Percentiles rank a stretch among this genome's conserved stretches.
Conservation (phyloP, 2,888 invertebrate species). For the Ophioninae sp. region DNA sequence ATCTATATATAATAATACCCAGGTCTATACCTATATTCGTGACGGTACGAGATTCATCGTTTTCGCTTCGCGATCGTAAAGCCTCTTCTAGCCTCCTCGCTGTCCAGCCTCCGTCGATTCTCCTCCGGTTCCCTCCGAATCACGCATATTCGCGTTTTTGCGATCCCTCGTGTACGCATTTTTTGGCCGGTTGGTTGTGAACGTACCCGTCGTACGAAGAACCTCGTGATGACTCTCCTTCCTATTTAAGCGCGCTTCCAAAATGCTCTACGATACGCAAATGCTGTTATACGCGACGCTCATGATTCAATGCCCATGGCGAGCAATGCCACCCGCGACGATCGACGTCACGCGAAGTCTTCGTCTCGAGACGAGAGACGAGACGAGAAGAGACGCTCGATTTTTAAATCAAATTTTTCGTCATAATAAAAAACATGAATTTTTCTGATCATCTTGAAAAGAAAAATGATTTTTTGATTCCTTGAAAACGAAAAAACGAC, state of each 20-base stretch:
- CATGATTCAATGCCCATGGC: slow-evolving; percentile 25
- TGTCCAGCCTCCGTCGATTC: slow-evolving; percentile 19
- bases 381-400: neutral
- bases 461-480: too few species aligned
- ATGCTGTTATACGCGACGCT: slow-evolving; percentile 15
- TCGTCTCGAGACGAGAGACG: neutral
- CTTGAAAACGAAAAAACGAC: neutral
- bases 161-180: slow-evolving; percentile 8
- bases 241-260: neutral
- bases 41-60: slow-evolving; percentile 3
- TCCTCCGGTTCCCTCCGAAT: slow-evolving; percentile 26
- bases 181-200: neutral
- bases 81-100: slow-evolving; percentile 9
- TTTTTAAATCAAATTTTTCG: neutral
- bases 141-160: slow-evolving; percentile 19
- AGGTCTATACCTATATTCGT: neutral
- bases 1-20: neutral
- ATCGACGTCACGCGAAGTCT: neutral
- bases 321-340: slow-evolving; percentile 32
- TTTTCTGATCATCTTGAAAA: neutral
- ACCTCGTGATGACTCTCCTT: neutral
- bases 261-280: neutral
- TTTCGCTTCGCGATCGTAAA: slow-evolving; percentile 44
- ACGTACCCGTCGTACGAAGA: neutral
- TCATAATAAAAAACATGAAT: neutral